phyloP scores from a whole-genome alignment of 2,888 invertebrate species.

The Sepioteuthis lessoniana region DNA sequence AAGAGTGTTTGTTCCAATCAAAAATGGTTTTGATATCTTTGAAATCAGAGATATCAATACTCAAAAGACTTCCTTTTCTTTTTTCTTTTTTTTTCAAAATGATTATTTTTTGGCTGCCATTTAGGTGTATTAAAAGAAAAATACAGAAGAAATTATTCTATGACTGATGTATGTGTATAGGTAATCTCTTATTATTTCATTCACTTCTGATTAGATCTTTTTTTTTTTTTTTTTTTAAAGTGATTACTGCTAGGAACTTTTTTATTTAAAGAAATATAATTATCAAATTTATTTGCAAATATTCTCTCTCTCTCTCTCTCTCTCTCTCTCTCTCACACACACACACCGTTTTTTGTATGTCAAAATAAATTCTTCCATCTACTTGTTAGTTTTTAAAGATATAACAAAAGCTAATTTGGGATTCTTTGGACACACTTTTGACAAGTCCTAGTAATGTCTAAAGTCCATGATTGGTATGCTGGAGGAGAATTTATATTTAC shows the following conservation, averaged over 20 bases:
- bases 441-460: no score
- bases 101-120: neutral
- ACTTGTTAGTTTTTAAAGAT: no score
- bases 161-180: neutral
- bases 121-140: neutral
- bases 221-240: neutral
- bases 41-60: neutral
- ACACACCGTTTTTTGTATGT: no score
- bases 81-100: neutral
- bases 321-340: neutral
- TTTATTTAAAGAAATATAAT: no score
- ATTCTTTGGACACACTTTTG: no score
- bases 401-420: no score
- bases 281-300: neutral
- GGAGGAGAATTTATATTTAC: no score
- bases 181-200: neutral
- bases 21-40: neutral
- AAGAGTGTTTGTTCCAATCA: slow-evolving; percentile 33
- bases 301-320: neutral
- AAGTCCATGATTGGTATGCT: no score
- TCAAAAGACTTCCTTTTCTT: neutral
- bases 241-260: neutral
- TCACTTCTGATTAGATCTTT: neutral
- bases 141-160: neutral
- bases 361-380: no score